Conservation (phyloP, 1,140 invertebrate species). For the Macrotrachela quadricornifera region DNA sequence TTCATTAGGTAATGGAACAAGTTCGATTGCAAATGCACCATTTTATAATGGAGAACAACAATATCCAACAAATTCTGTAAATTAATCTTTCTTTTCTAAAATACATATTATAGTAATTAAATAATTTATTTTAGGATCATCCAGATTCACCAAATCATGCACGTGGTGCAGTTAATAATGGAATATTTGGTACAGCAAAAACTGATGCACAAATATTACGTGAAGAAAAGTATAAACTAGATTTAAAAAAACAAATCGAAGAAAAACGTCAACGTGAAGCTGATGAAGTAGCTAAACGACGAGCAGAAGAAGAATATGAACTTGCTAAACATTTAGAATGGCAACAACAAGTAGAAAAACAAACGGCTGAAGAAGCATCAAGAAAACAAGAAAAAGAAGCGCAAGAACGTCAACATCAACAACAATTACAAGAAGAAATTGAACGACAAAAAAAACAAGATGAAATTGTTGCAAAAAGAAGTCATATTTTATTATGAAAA, state of each 20-base stretch:
- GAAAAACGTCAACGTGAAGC: conserved; percentile 7
- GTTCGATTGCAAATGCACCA: neutral
- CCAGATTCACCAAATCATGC: conserved; percentile 17
- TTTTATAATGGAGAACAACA: neutral
- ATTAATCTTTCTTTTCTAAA: neutral
- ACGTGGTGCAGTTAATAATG: conserved; percentile 21
- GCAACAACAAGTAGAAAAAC: too few species aligned
- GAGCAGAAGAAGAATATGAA: neutral
- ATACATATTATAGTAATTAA: neutral
- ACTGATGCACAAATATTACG: conserved; percentile 8
- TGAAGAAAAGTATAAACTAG: conserved; percentile 9
- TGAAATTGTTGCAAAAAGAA: too few species aligned
- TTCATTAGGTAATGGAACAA: neutral
- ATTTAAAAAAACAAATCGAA: conserved; percentile 10
- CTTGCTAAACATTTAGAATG: too few species aligned
- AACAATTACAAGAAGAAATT: too few species aligned
- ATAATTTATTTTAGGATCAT: conserved; percentile 12
- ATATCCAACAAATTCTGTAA: neutral
- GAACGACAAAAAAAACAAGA: too few species aligned
- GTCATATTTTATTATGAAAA: too few species aligned
- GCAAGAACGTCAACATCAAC: too few species aligned
- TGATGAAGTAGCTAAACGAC: conserved; percentile 1
- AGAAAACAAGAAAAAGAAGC: too few species aligned
- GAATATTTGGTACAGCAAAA: conserved; percentile 22
- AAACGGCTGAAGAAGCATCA: too few species aligned